Base-by-base conservation (phyloP, 2,888 invertebrate species). In the Sussaba pulchella region DNA sequence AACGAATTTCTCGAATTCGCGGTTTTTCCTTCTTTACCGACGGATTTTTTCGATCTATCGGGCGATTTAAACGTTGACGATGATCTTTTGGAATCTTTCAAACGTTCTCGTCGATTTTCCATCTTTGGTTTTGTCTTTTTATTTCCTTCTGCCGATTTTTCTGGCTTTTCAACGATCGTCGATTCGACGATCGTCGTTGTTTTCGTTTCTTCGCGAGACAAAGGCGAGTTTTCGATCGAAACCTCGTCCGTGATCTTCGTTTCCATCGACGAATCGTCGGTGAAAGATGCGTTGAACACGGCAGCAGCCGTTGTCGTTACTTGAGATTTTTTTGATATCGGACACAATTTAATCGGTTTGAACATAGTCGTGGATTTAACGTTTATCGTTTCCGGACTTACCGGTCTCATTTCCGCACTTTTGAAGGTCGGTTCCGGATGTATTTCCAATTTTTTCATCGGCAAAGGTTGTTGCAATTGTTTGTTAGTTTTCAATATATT, bases 361-460 rank as follows among this genome's bases (percentile, higher is more conserved):
- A 91, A 90, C 0, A 70, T 47, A 10, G 83, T 77, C 12, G 75
- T 63, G 6, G 63, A 39, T 19, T 43, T 69, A 2, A 54, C 61
- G 6, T 26, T 26, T 21, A 83, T 64, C 2, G 54, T 43, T 0
- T 78, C 71, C 5, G 82, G 39, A 12, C 50, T 64, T n/a, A 90
- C 89, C 2, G 90, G 88, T 21, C 79, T 86, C 90, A 91, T 91
- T n/a, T 89, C 85, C 2, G 90, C 90, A 31, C 85, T 89, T 54
- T 87, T 89, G 47, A 91, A 91, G 17, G 83, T 81, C 43, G 87
- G 86, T 31, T 90, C 88, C 0, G 76, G 52, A 14, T 77, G 78
- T 19, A 8, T 63, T 5, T 81, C 78, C 1, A 69, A 1, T 61
- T 83, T 88, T 36, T 85, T 88, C 1, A 14, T 31, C 6, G 83